A percentile compares a stretch with the other conserved stretches of the same genome.
phyloP scores from a whole-genome alignment of 92 coral and sea anemone species.

The Palythoa heliodiscus region DNA sequence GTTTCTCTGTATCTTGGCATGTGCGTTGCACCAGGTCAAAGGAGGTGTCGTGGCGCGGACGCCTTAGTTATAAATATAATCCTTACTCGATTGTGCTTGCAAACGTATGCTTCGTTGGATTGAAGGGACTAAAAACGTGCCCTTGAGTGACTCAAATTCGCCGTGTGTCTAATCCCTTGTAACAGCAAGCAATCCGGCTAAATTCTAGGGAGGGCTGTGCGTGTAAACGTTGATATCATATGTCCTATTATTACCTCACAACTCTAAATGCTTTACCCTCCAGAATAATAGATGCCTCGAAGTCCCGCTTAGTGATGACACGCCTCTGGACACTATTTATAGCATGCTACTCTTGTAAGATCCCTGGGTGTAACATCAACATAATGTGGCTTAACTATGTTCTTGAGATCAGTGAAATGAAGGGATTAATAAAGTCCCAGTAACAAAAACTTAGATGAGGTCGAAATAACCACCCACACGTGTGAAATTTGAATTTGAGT shows the following conservation, averaged over 20 bases:
- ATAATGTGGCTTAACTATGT: conserved; percentile 4
- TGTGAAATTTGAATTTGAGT: background rate
- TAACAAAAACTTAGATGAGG: background rate
- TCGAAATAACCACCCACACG: conserved; percentile 5
- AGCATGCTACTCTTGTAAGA: conserved; percentile 4
- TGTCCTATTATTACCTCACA: conserved; percentile 13
- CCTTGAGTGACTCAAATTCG: background rate
- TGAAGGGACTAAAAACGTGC: background rate
- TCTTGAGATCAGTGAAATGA: background rate
- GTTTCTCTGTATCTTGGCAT: conserved; percentile 21
- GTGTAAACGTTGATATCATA: conserved; percentile 13
- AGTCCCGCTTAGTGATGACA: conserved; percentile 20
- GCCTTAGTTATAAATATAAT: conserved; percentile 12
- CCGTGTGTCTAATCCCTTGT: conserved; percentile 17
- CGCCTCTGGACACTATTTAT: conserved; percentile 25
- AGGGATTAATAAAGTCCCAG: background rate
- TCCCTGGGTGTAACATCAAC: background rate
- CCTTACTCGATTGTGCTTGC: conserved; percentile 23
- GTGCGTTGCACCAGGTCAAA: conserved; percentile 34
- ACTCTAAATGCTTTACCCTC: background rate
- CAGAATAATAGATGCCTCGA: conserved; percentile 9
- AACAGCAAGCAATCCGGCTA: conserved; percentile 23
- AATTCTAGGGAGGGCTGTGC: background rate
- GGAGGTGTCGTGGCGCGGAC: background rate
- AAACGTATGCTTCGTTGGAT: conserved; percentile 4